Conservation (phyloP, 2,888 invertebrate genomes). For the Crepidodera aurea region DNA sequence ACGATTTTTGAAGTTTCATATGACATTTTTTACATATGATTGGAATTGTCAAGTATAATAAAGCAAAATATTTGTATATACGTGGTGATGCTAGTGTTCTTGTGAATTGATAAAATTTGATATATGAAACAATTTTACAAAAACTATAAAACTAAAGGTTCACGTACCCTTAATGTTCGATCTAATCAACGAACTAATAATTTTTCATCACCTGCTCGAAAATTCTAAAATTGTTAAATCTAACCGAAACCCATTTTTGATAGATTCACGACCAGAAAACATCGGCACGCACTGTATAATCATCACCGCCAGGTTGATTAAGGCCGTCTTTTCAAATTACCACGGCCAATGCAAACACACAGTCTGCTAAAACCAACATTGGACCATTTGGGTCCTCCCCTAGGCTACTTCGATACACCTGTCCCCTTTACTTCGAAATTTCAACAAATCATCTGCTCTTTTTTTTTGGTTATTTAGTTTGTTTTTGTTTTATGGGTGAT, state of each 20-base stretch:
- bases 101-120: no score
- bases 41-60: no score
- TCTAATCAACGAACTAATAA: conserved; percentile 1
- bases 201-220: conserved; percentile 16
- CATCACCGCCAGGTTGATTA: conserved; percentile 52
- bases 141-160: no score
- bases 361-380: conserved; percentile 56
- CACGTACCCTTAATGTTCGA: neutral
- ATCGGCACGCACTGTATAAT: conserved; percentile 52
- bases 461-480: conserved; percentile 38
- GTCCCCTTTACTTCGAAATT: conserved; percentile 51
- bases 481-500: conserved; percentile 1
- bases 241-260: conserved; percentile 19
- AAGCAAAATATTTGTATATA: no score
- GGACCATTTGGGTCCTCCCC: conserved; percentile 39
- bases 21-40: no score
- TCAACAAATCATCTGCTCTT: conserved; percentile 55
- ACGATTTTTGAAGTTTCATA: no score
- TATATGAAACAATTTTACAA: no score
- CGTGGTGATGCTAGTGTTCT: no score
- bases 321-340: conserved; percentile 51
- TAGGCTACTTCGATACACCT: conserved; percentile 51
- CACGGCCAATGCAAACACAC: conserved; percentile 56
- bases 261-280: conserved; percentile 3
- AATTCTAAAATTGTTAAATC: conserved; percentile 15